Evolutionary conservation across 2,113 vertebrate genomes (phyloP).

Genomic region (Protobothrops mucrosquamatus): DNA sequence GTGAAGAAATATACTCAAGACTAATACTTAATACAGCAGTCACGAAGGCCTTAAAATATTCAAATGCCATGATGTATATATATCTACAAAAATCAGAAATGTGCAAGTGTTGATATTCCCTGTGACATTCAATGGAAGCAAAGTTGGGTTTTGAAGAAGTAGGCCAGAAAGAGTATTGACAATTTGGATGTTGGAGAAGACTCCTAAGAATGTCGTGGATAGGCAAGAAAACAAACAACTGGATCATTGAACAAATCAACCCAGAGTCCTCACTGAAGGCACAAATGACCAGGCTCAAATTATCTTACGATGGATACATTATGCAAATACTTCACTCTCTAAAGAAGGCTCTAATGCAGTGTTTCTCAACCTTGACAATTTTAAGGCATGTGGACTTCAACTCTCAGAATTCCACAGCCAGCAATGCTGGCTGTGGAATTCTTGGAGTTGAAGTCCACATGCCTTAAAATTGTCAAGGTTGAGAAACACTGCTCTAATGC

Average conservation of each 20-base stretch:
- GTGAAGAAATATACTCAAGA: not conserved
- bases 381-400: too few species aligned
- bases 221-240: not conserved
- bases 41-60: not conserved
- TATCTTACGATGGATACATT: not conserved
- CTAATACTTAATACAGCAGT: not conserved
- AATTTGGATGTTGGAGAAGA: not conserved
- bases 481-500: not conserved
- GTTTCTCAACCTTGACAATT: too few species aligned
- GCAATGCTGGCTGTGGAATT: too few species aligned
- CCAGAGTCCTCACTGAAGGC: not conserved
- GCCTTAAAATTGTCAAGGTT: too few species aligned
- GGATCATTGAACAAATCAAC: not conserved
- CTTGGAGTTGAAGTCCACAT: too few species aligned
- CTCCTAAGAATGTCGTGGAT: not conserved
- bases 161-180: not conserved
- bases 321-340: not conserved
- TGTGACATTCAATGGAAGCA: not conserved
- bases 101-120: not conserved
- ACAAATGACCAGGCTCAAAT: not conserved
- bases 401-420: too few species aligned
- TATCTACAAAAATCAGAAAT: not conserved
- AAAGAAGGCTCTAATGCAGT: not conserved
- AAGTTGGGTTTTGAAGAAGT: not conserved
- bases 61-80: not conserved